Percentiles rank a stretch among this genome's conserved stretches.
Conservation (phyloP, 2,113 vertebrate genomes). For the Aspiorhynchus laticeps region DNA sequence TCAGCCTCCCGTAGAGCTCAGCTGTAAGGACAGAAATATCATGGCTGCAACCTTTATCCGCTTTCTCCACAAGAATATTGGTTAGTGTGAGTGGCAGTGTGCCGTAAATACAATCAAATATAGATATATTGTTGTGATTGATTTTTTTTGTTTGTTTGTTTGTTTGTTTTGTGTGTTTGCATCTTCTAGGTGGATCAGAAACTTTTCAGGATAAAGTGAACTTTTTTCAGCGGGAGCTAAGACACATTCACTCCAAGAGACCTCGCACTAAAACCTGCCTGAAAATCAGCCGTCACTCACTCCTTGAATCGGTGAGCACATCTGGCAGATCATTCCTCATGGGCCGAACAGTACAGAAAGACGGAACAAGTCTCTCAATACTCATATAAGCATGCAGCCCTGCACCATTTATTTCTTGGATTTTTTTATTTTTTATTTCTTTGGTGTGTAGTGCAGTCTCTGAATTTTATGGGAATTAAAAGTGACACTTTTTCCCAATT, state of each 20-base stretch:
- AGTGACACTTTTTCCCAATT: conserved; percentile 21
- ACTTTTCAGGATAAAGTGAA: conserved; percentile 98
- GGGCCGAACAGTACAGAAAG: background rate
- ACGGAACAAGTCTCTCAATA: background rate
- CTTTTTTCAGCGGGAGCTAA: conserved; percentile 96
- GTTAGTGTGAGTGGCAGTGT: conserved; percentile 71
- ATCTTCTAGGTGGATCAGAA: conserved; percentile 88
- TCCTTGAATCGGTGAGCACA: conserved; percentile 88
- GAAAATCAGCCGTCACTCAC: conserved; percentile 87
- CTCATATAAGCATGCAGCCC: background rate
- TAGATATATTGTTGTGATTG: background rate
- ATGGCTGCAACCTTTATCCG: conserved; percentile 98
- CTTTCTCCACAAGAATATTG: conserved; percentile 97
- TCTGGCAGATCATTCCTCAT: background rate
- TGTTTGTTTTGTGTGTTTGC: background rate
- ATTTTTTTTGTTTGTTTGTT: background rate
- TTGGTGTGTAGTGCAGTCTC: background rate
- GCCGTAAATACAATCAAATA: background rate
- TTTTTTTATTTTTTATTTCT: background rate
- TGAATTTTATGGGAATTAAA: background rate
- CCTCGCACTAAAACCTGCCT: conserved; percentile 93
- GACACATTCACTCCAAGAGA: conserved; percentile 92
- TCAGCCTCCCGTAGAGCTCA: conserved; percentile 96
- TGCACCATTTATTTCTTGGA: background rate
- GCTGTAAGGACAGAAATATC: conserved; percentile 98